Percentiles rank a stretch among this genome's conserved stretches.
phyloP scores from a whole-genome alignment of 1,140 invertebrate species.

The Phocides pigmalion region DNA sequence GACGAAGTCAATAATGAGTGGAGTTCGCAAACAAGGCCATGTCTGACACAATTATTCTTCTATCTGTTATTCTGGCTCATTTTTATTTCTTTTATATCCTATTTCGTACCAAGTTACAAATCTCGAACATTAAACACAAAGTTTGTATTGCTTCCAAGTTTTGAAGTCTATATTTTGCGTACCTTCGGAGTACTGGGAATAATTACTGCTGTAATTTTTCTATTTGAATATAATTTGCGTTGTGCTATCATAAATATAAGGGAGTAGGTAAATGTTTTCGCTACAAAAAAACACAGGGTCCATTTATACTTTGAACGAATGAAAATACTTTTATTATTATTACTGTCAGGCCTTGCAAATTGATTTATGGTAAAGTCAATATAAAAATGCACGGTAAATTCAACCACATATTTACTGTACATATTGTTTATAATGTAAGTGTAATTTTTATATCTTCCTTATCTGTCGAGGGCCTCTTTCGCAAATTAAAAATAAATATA shows the following conservation, averaged over 20 bases:
- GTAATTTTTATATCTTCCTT: too few relatives aligned
- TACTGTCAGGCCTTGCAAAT: too few relatives aligned
- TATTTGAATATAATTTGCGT: constrained; percentile 18
- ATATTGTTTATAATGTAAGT: too few relatives aligned
- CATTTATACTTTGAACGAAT: neutral
- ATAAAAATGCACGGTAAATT: too few relatives aligned
- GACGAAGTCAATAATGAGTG: constrained; percentile 46
- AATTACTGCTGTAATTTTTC: constrained; percentile 24
- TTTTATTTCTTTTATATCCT: constrained; percentile 37
- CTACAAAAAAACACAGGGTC: constrained; percentile 4
- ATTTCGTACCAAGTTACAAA: constrained; percentile 41
- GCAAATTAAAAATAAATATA: too few relatives aligned
- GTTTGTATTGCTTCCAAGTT: constrained; percentile 29
- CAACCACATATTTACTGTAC: too few relatives aligned
- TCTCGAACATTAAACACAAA: constrained; percentile 43
- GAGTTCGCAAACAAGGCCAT: constrained; percentile 50
- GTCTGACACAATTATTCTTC: constrained; percentile 52
- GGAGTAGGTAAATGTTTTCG: neutral
- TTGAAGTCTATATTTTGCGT: constrained; percentile 13
- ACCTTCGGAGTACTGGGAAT: constrained; percentile 10
- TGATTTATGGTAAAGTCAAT: too few relatives aligned
- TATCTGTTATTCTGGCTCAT: constrained; percentile 49
- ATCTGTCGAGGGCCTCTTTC: too few relatives aligned
- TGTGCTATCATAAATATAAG: constrained; percentile 6
- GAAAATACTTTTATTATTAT: neutral